These are phyloP conservation scores for Ganaspis brasiliensis DNA, from an alignment of 2,888 invertebrate species.

Conservation along the genomic window DNA sequence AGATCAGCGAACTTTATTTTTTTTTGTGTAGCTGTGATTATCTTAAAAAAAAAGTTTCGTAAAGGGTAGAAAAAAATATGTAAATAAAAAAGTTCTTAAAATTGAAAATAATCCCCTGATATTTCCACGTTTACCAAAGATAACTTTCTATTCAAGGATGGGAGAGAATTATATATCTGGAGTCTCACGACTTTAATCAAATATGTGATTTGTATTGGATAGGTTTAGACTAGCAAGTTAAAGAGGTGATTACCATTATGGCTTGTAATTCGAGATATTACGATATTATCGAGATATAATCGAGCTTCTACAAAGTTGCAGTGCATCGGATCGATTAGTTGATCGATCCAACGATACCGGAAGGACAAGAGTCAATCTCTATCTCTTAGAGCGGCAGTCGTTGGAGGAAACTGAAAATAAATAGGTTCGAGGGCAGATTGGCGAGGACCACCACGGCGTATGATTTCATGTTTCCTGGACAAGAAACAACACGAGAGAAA, in stretches of 20 bases:
- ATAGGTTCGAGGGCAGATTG: constrained; percentile 30
- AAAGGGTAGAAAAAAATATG: too few species aligned
- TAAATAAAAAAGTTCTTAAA: too few species aligned
- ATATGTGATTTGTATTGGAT: not conserved
- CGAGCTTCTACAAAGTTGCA: constrained; percentile 13
- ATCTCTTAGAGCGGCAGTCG: not conserved
- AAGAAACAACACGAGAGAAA: constrained; percentile 8
- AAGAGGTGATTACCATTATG: constrained; percentile 14
- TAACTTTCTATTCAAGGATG: not conserved
- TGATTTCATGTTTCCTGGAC: constrained; percentile 24
- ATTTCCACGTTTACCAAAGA: not conserved
- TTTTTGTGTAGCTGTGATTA: too few species aligned
- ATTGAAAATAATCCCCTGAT: too few species aligned
- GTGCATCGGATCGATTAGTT: constrained; percentile 29
- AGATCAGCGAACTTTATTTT: too few species aligned
- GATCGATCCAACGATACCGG: constrained; percentile 29
- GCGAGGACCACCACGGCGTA: constrained; percentile 34
- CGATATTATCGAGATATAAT: constrained; percentile 26
- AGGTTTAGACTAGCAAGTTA: constrained; percentile 16
- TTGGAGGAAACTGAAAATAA: constrained; percentile 27
- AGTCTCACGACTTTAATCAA: not conserved
- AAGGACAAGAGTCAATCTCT: constrained; percentile 35
- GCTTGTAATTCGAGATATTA: constrained; percentile 16
- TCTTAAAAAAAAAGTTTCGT: too few species aligned
- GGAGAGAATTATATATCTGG: not conserved